phyloP scores from a whole-genome alignment of 1,140 invertebrate species.

The Drosophila santomea region DNA sequence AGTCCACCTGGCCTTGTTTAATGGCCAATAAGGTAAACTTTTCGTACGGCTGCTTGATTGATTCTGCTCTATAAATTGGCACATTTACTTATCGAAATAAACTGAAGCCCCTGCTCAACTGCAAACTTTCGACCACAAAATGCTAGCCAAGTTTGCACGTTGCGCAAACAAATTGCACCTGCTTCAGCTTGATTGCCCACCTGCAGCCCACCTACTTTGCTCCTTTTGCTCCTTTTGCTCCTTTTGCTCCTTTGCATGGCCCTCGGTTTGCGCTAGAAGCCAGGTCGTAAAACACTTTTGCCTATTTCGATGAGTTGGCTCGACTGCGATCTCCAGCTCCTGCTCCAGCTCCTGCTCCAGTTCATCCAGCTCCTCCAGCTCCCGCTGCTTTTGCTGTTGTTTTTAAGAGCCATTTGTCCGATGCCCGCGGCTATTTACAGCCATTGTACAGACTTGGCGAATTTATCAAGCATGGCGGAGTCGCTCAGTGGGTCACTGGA shows the following conservation, averaged over 20 bases:
- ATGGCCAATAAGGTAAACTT: conserved; percentile 4
- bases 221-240: no score
- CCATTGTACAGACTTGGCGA: conserved; percentile 60
- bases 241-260: conserved; percentile 8
- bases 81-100: conserved; percentile 55
- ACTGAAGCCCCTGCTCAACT: conserved; percentile 8
- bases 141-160: conserved; percentile 55
- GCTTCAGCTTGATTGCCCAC: conserved; percentile 48
- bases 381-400: conserved; percentile 31
- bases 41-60: conserved; percentile 26
- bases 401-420: conserved; percentile 60
- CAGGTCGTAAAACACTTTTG: conserved; percentile 57
- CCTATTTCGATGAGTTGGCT: conserved; percentile 55
- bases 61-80: conserved; percentile 40
- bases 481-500: conserved; percentile 55
- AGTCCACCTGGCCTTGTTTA: conserved; percentile 28
- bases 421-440: conserved; percentile 59
- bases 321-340: conserved; percentile 3
- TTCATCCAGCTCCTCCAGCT: conserved; percentile 3
- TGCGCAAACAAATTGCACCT: conserved; percentile 55
- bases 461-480: conserved; percentile 56
- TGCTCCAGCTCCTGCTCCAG: not conserved
- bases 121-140: conserved; percentile 58
- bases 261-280: not conserved
- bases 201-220: conserved; percentile 8